Conservation (phyloP, 2,888 invertebrate genomes). For the Pseudoips prasinana region DNA sequence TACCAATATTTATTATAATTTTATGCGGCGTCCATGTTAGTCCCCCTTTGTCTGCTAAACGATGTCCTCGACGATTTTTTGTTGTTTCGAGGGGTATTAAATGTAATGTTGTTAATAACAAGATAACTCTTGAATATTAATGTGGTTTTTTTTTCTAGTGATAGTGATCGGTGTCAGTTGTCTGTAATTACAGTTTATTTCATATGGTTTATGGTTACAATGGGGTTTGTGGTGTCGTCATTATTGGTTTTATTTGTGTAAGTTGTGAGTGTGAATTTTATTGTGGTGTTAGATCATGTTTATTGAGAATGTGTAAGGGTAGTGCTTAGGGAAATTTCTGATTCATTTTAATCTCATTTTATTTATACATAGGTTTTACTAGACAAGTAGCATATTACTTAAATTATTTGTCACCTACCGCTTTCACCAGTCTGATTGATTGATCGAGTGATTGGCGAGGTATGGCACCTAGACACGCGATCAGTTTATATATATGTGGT, state of each 20-base stretch:
- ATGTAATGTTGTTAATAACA: slow-evolving; percentile 32
- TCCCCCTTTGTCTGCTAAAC: slow-evolving; percentile 72
- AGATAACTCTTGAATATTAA: slow-evolving; percentile 62
- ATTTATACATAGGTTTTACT: too few relatives aligned
- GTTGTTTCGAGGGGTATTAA: slow-evolving; percentile 61
- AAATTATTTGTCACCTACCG: too few relatives aligned
- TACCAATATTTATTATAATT: slow-evolving; percentile 77
- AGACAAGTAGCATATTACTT: too few relatives aligned
- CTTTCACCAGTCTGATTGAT: too few relatives aligned
- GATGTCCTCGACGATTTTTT: slow-evolving; percentile 64
- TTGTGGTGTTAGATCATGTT: neutral
- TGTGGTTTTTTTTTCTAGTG: slow-evolving; percentile 59
- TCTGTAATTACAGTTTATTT: slow-evolving; percentile 55
- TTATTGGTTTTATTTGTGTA: slow-evolving; percentile 27
- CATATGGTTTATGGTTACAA: slow-evolving; percentile 29
- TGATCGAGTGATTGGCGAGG: too few relatives aligned
- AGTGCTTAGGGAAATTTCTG: too few relatives aligned
- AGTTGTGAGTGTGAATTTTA: slow-evolving; percentile 4
- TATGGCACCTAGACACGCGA: too few relatives aligned
- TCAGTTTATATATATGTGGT: too few relatives aligned
- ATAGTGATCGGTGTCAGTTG: slow-evolving; percentile 71
- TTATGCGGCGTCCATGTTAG: slow-evolving; percentile 70
- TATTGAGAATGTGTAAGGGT: too few relatives aligned
- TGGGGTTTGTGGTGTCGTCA: slow-evolving; percentile 24
- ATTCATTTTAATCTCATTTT: too few relatives aligned